Base-by-base conservation (phyloP, 2,888 invertebrate species). In the Drosophila emarginata region DNA sequence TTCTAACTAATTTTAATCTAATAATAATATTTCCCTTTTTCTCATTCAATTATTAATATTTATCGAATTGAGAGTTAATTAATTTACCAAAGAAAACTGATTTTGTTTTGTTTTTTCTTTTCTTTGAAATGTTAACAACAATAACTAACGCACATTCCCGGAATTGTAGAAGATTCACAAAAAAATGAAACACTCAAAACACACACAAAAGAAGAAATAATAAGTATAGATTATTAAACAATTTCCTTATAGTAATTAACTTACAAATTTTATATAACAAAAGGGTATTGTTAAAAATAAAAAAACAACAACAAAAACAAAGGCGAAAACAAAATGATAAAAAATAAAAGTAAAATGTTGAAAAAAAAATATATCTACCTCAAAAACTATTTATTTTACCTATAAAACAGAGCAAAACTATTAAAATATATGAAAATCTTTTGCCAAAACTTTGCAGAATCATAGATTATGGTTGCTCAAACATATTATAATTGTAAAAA, bases 181-280 rank as follows among this genome's bases (percentile, higher is more conserved):
- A 39, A 14, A 37, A 39, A 39, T 23, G 4, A 21, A 45, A 45
- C 40, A 14, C 85, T 61, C 61, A 32, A 56, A 45, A 45, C 45
- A 82, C 69, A 69, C 74, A 76, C 78, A 84, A 9, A 51, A 51
- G 7, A 76, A 73, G 63, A 64, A 36, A 56, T 74, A 62, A 64
- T 64, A 75, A 76, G 63, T 78, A 67, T 83, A 83, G 88, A 82
- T 71, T 74, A 79, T 86, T 78, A 67, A 54, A 52, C 23, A 82
- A 86, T 88, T 83, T 83, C 82, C 82, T 88, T 83, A 83, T 86
- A 88, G 80, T 77, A 60, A 79, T 69, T 45, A 45, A 62, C 45
- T 64, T 69, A 57, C 64, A 64, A 77, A 67, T 89, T 80, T 87
- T 77, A 87, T 85, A 81, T 69, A 87, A 75, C 78, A 78, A 78